Base-by-base conservation (phyloP, 2,888 invertebrate species). In the Dermolepida albohirtum region DNA sequence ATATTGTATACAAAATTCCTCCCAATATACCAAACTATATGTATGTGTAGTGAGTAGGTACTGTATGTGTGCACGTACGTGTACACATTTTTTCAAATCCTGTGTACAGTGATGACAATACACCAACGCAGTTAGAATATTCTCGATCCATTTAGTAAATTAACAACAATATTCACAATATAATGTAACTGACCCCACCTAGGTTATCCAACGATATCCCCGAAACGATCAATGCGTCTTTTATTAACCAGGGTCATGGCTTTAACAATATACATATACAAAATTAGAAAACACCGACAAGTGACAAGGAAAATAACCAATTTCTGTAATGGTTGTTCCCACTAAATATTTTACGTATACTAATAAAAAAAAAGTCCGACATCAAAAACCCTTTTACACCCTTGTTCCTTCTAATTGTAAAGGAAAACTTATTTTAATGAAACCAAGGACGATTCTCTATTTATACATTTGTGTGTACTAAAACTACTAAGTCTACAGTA, bases 171-270 rank as follows among this genome's bases (percentile, higher is more conserved):
- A 34, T 44, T 29, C 10, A 47, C 16, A 2, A 17, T 29, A 17
- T 5, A 14, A 59, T 44, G 27, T 29, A 44, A 59, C 47, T 59
- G 59, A 59, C 59, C 59, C 29, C 59, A n/a, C 27, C 44, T 49
- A 63, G 34, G 64, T 40, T 6, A 34, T 34, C 10, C 8, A 34
- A 10, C 34, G 34, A 34, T 6, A 34, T 10, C 34, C 34, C 34
- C 34, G 34, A 50, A 34, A 40, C 34, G 47, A 40, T n/a, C 64
- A 64, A 64, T 51, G 17, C 52, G 64, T 44, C 51, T 64, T 64
- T 52, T 43, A 64, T 51, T 64, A 27, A 27, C 64, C 64, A 16
- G 52, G 64, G 64, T 64, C 64, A 59, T 59, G 64, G 64, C 52
- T 12, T 29, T 17, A 40, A 63, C 63, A 63, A 63, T 63, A 40